A percentile compares a stretch with the other conserved stretches of the same genome.
These are phyloP conservation scores for Diabrotica undecimpunctata DNA, from an alignment of 1,140 invertebrate species.

Conservation along the genomic window DNA sequence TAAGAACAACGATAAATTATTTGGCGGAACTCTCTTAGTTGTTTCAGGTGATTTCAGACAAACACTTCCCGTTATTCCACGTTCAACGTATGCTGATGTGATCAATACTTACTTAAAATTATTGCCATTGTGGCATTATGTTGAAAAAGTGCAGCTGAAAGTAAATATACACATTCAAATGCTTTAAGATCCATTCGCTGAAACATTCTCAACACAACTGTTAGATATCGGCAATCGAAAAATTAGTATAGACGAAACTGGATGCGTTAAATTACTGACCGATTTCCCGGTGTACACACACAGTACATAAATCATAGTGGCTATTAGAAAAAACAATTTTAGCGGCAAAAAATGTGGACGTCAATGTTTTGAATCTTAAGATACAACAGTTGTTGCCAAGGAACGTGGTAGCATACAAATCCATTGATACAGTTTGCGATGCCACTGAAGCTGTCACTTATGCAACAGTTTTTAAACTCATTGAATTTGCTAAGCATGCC, in stretches of 20 bases:
- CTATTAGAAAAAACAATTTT: too few species aligned
- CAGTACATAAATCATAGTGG: slow-evolving; percentile 43
- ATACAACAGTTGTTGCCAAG: slow-evolving; percentile 41
- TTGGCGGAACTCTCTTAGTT: slow-evolving; percentile 23
- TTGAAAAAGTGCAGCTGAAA: slow-evolving; percentile 36
- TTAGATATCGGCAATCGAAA: slow-evolving; percentile 33
- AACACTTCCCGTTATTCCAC: too few species aligned
- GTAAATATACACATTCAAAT: too few species aligned
- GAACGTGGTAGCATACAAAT: slow-evolving; percentile 12
- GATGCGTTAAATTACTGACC: slow-evolving; percentile 23
- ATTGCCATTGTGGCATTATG: slow-evolving; percentile 35
- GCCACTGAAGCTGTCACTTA: too few species aligned
- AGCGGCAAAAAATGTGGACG: slow-evolving; percentile 43
- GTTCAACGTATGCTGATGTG: slow-evolving; percentile 47
- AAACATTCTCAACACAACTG: slow-evolving; percentile 35
- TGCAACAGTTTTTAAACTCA: too few species aligned
- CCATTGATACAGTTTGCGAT: too few species aligned
- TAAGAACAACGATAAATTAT: slow-evolving; percentile 10
- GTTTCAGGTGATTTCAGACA: slow-evolving; percentile 33
- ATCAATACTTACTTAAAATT: slow-evolving; percentile 49
- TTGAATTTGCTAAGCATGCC: too few species aligned
- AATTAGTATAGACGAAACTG: slow-evolving; percentile 20
- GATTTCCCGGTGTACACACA: slow-evolving; percentile 29
- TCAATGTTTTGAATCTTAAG: slow-evolving; percentile 40
- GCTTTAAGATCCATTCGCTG: slow-evolving; percentile 29